A percentile compares a stretch with the other conserved stretches of the same genome.
Evolutionary conservation across 2,888 invertebrate species (phyloP).

Genomic region (Diarsia brunnea): DNA sequence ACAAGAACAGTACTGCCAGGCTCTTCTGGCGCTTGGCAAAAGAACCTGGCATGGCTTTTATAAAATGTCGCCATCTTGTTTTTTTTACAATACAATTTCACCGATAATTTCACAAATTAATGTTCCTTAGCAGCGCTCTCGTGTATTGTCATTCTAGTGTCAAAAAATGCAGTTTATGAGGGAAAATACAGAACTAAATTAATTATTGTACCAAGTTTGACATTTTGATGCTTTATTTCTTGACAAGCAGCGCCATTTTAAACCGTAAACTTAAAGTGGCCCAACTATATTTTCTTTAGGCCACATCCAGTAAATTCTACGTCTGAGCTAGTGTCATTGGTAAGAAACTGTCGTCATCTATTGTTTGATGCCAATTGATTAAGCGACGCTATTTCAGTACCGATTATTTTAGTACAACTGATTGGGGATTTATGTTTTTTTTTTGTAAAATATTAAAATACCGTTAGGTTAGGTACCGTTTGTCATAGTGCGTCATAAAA

Average conservation of each 20-base stretch:
- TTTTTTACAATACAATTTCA: too few relatives aligned
- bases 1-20: not conserved
- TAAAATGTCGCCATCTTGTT: not conserved
- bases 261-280: not conserved
- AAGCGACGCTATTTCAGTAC: slow-evolving; percentile 65
- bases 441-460: slow-evolving; percentile 8
- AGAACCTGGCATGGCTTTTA: too few relatives aligned
- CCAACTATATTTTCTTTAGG: slow-evolving; percentile 10
- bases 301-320: slow-evolving; percentile 51
- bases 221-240: not conserved
- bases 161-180: not conserved
- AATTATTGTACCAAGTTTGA: not conserved
- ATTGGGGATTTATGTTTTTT: slow-evolving; percentile 45
- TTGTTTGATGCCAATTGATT: slow-evolving; percentile 73
- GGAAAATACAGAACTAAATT: not conserved
- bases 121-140: too few relatives aligned
- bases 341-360: slow-evolving; percentile 61
- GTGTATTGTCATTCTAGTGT: too few relatives aligned
- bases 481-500: slow-evolving; percentile 4
- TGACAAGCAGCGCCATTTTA: not conserved
- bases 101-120: too few relatives aligned
- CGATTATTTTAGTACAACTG: slow-evolving; percentile 58
- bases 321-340: slow-evolving; percentile 60
- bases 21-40: not conserved
- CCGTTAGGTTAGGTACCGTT: slow-evolving; percentile 21